Conservation (phyloP, 2,113 vertebrate species). For the Barbus barbus region DNA sequence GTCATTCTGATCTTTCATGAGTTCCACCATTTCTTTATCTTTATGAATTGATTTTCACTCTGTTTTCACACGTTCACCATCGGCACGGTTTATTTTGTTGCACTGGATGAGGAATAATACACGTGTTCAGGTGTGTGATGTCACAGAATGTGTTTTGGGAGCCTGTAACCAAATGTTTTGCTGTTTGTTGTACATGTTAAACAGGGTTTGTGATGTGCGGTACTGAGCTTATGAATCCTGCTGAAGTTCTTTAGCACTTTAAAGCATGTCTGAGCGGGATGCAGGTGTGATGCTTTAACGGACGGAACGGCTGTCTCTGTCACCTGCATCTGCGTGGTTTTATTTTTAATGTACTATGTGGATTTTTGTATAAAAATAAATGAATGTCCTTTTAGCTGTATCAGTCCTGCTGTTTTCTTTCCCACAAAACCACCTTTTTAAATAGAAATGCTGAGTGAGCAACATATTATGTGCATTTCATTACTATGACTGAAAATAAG, state of each 20-base stretch:
- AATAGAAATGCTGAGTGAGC: no score
- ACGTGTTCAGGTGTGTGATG: conserved; percentile 44
- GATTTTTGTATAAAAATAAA: conserved; percentile 60
- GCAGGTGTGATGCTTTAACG: conserved; percentile 71
- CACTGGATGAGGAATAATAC: conserved; percentile 55
- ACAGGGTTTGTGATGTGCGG: conserved; percentile 13
- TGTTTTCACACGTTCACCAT: neutral
- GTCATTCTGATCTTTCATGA: neutral
- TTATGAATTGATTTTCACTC: neutral
- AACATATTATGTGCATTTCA: neutral
- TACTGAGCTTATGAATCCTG: conserved; percentile 19
- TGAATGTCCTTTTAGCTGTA: conserved; percentile 27
- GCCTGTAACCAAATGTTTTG: conserved; percentile 60
- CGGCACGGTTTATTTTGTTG: neutral
- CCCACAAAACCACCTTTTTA: neutral
- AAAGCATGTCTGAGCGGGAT: conserved; percentile 74
- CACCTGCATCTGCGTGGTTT: conserved; percentile 37
- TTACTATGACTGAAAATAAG: neutral
- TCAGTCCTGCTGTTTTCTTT: neutral
- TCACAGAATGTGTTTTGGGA: conserved; percentile 64
- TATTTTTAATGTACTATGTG: conserved; percentile 55
- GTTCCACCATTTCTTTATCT: neutral
- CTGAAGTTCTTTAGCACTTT: conserved; percentile 79
- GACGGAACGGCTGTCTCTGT: conserved; percentile 27
- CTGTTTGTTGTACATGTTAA: conserved; percentile 32